These are phyloP conservation scores for Bergia sp. DNA, from an alignment of 92 coral and sea anemone species.

Conservation along the genomic window DNA sequence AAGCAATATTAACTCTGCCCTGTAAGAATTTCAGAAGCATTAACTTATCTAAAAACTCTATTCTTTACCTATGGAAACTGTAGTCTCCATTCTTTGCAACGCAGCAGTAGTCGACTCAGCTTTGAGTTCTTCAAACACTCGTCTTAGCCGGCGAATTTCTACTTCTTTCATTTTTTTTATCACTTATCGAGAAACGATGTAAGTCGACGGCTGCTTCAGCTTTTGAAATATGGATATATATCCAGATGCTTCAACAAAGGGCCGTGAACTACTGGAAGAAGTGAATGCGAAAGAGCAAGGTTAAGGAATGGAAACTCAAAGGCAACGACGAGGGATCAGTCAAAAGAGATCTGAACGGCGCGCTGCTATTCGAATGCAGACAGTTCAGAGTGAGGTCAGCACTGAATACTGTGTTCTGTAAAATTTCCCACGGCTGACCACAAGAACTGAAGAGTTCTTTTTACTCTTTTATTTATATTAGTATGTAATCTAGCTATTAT, in stretches of 20 bases:
- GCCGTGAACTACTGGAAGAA: neutral
- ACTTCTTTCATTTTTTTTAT: constrained; percentile 2
- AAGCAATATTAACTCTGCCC: constrained; percentile 6
- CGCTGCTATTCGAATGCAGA: constrained; percentile 21
- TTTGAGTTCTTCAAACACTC: constrained; percentile 25
- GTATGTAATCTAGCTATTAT: neutral
- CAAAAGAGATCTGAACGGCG: constrained; percentile 25
- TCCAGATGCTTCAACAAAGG: constrained; percentile 23
- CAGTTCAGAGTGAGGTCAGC: constrained; percentile 18
- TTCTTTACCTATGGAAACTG: neutral
- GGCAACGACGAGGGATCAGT: constrained; percentile 19
- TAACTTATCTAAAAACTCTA: neutral
- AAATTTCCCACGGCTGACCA: constrained; percentile 11
- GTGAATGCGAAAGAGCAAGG: constrained; percentile 16
- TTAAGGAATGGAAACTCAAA: neutral
- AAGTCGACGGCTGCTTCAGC: constrained; percentile 20
- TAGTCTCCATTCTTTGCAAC: constrained; percentile 18
- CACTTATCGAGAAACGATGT: constrained; percentile 9
- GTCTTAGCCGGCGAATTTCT: constrained; percentile 39
- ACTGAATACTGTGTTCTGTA: constrained; percentile 14
- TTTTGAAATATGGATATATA: constrained; percentile 17
- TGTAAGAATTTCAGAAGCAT: constrained; percentile 13
- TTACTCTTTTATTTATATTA: neutral
- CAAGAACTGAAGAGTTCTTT: constrained; percentile 10
- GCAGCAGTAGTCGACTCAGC: constrained; percentile 28